A percentile compares a stretch with the other conserved stretches of the same genome.
Conservation (phyloP, 2,113 vertebrate species). For the Casuarius casuarius region DNA sequence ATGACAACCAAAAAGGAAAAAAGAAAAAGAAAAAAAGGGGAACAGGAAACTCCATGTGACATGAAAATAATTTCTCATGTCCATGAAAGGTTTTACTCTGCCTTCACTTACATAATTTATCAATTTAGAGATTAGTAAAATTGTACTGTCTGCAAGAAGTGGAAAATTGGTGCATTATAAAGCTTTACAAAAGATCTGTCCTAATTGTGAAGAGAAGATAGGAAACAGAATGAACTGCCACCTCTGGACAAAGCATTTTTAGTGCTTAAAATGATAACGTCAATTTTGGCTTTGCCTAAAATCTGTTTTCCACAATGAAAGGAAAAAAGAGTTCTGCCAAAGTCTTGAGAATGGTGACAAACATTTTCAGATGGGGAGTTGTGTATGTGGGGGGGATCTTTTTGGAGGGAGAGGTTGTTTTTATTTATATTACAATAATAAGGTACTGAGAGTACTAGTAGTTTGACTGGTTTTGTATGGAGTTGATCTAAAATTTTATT, state of each 20-base stretch:
- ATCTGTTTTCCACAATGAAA: background rate
- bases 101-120: background rate
- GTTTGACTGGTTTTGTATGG: slow-evolving; percentile 9
- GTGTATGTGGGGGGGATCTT: background rate
- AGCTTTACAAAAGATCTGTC: background rate
- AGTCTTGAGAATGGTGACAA: background rate
- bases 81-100: background rate
- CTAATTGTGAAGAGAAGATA: background rate
- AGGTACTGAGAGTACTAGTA: background rate
- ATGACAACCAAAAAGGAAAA: background rate
- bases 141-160: background rate
- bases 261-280: background rate
- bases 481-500: slow-evolving; percentile 55
- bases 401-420: background rate
- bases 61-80: background rate
- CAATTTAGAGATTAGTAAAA: slow-evolving; percentile 9
- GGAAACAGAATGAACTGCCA: background rate
- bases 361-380: background rate
- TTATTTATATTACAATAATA: background rate
- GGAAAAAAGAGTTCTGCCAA: background rate
- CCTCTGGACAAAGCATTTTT: background rate
- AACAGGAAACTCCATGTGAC: background rate
- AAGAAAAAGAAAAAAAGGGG: no score
- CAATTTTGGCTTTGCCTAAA: background rate
- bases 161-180: background rate